Percentiles rank a stretch among this genome's conserved stretches.
Evolutionary conservation across 37 sponge, comb jelly and placozoan species (phyloP).

Genomic region (Chondrilla cf. caribensis): DNA sequence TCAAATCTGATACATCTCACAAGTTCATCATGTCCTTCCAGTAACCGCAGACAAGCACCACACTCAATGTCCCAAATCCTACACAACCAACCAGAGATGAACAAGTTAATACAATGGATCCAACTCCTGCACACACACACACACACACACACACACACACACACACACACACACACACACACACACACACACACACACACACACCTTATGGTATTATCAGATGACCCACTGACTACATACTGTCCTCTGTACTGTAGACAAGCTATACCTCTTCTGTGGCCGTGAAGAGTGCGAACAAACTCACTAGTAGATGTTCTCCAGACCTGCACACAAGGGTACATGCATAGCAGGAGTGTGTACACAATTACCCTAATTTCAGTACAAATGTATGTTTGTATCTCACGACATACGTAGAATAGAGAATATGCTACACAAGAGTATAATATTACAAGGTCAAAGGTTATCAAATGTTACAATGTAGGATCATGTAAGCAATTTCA

Average conservation of each 20-base stretch:
- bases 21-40: slow-evolving; percentile 97
- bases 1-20: slow-evolving; percentile 98
- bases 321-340: slow-evolving; percentile 51
- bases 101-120: not conserved
- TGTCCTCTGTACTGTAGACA: slow-evolving; percentile 96
- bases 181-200: not conserved
- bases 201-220: slow-evolving; percentile 94
- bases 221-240: slow-evolving; percentile 96
- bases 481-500: too few relatives aligned
- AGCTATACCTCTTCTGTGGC: slow-evolving; percentile 94
- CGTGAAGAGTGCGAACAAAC: slow-evolving; percentile 94
- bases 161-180: not conserved
- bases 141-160: too few relatives aligned
- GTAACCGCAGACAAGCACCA: slow-evolving; percentile 86
- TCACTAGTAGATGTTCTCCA: slow-evolving; percentile 92
- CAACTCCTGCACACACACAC: too few relatives aligned
- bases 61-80: slow-evolving; percentile 98
- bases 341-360: too few relatives aligned
- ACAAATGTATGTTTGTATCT: too few relatives aligned
- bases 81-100: not conserved
- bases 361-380: too few relatives aligned
- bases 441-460: too few relatives aligned
- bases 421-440: too few relatives aligned
- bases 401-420: too few relatives aligned
- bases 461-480: too few relatives aligned